A percentile compares a stretch with the other conserved stretches of the same genome.
Conservation (phyloP, 2,113 vertebrate genomes). For the Scolopax mira region DNA sequence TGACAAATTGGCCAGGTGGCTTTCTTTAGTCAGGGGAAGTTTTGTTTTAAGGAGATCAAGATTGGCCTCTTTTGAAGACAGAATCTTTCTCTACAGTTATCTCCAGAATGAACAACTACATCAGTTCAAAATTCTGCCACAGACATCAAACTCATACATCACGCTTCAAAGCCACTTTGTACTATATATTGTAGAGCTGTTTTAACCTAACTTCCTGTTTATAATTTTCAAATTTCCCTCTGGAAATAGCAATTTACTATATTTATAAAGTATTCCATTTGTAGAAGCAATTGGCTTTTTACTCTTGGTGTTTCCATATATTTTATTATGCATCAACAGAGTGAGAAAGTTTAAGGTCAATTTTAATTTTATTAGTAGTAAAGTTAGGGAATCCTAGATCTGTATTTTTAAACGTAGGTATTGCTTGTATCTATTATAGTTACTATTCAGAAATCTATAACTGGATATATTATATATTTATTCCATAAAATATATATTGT, state of each 20-base stretch:
- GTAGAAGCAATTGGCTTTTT: constrained; percentile 71
- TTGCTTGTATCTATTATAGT: constrained; percentile 70
- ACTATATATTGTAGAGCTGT: constrained; percentile 56
- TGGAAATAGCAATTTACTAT: constrained; percentile 64
- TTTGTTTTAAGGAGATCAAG: constrained; percentile 19
- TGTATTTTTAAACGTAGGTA: constrained; percentile 73
- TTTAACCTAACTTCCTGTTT: constrained; percentile 64
- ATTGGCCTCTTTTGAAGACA: neutral
- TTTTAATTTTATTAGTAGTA: constrained; percentile 71
- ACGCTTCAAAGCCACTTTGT: constrained; percentile 15
- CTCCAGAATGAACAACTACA: constrained; percentile 55
- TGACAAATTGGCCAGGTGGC: constrained; percentile 25
- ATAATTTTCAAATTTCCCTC: constrained; percentile 54
- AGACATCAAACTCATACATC: constrained; percentile 23
- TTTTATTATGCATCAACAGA: constrained; percentile 68
- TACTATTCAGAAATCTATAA: constrained; percentile 73
- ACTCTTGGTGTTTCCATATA: constrained; percentile 69
- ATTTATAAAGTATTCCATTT: constrained; percentile 69
- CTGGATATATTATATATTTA: constrained; percentile 77
- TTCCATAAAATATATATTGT: constrained; percentile 74
- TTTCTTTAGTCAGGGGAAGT: neutral
- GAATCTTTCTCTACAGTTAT: constrained; percentile 28
- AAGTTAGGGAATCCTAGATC: constrained; percentile 64
- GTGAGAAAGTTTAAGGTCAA: constrained; percentile 59
- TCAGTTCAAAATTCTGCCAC: constrained; percentile 55